These are phyloP conservation scores for Heliconius congener DNA, from an alignment of 1,140 invertebrate genomes.

Conservation along the genomic window DNA sequence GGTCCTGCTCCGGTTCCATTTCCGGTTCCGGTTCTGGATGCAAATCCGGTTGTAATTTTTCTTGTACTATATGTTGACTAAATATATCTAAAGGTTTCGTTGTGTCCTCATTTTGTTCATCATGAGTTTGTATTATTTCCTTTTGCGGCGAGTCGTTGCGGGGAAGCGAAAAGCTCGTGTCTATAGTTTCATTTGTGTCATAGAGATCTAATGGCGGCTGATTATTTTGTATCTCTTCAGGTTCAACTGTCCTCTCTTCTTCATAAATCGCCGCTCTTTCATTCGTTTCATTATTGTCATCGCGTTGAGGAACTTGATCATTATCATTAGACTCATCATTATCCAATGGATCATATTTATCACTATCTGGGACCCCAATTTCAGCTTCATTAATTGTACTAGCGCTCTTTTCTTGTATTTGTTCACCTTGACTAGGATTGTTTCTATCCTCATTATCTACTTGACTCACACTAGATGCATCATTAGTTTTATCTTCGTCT, in stretches of 20 bases:
- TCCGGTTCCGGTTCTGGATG: not conserved
- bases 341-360: conserved; percentile 14
- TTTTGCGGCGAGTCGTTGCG: conserved; percentile 6
- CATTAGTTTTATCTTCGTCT: conserved; percentile 9
- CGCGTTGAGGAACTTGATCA: conserved; percentile 11
- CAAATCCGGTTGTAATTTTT: not conserved
- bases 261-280: conserved; percentile 14
- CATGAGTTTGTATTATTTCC: conserved; percentile 16
- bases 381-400: conserved; percentile 11
- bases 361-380: not conserved
- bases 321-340: conserved; percentile 27
- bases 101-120: conserved; percentile 18
- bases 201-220: conserved; percentile 48
- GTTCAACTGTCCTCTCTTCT: conserved; percentile 13
- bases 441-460: conserved; percentile 21
- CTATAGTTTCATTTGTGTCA: conserved; percentile 56
- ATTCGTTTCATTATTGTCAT: conserved; percentile 19
- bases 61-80: conserved; percentile 8
- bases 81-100: conserved; percentile 51
- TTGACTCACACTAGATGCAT: conserved; percentile 24
- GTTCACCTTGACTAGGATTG: conserved; percentile 49
- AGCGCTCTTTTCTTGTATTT: conserved; percentile 35
- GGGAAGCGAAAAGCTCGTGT: conserved; percentile 54
- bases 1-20: conserved; percentile 26
- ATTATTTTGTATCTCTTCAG: not conserved